A percentile compares a stretch with the other conserved stretches of the same genome.
These are phyloP conservation scores for Nowickia ferox DNA, from an alignment of 2,888 invertebrate genomes.

Conservation along the genomic window DNA sequence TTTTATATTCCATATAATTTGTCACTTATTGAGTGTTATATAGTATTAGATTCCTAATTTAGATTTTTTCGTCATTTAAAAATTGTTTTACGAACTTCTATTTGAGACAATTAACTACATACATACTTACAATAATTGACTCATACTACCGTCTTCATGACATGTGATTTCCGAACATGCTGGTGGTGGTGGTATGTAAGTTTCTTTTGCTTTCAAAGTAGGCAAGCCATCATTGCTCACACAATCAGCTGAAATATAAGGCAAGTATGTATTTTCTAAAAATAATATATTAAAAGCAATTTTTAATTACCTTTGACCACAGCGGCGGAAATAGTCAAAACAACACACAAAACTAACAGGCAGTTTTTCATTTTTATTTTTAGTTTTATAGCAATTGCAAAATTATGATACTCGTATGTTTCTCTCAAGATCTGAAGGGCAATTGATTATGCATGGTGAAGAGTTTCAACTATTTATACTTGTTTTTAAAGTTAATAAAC, in stretches of 20 bases:
- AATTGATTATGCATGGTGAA: not conserved
- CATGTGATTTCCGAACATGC: not conserved
- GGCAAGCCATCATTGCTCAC: not conserved
- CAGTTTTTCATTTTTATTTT: not conserved
- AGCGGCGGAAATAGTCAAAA: not conserved
- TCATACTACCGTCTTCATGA: fast-evolving
- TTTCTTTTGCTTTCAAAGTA: not conserved
- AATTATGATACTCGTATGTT: not conserved
- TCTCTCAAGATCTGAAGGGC: not conserved
- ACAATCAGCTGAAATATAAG: not conserved
- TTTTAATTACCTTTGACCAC: not conserved
- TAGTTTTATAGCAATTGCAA: not conserved
- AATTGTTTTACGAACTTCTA: no score
- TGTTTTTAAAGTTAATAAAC: not conserved
- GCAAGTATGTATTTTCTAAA: not conserved
- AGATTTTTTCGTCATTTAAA: no score
- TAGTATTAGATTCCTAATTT: no score
- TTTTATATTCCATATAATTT: no score
- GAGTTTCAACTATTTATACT: not conserved
- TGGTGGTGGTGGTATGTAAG: not conserved
- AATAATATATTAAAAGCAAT: no score
- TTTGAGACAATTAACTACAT: no score
- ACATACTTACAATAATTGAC: not conserved
- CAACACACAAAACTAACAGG: not conserved
- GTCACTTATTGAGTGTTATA: no score